A percentile compares a stretch with the other conserved stretches of the same genome.
These are phyloP conservation scores for Ganaspis brasiliensis DNA, from an alignment of 2,888 invertebrate genomes.

Conservation along the genomic window DNA sequence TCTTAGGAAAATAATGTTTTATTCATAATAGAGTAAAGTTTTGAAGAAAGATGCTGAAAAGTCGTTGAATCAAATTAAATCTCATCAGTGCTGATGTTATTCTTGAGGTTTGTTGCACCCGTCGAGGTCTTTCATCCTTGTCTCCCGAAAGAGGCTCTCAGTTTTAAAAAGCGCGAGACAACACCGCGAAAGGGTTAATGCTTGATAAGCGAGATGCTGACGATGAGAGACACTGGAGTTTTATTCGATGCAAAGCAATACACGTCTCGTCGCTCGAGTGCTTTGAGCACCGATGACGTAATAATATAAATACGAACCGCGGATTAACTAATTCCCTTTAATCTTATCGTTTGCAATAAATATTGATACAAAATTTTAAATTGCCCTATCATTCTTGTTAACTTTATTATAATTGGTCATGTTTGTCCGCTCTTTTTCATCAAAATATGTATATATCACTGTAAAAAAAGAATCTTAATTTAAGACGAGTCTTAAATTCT, in stretches of 20 bases:
- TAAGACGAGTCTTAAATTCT: no score
- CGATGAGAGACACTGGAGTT: slow-evolving; percentile 71
- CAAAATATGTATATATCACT: no score
- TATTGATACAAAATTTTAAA: slow-evolving; percentile 77
- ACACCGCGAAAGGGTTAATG: background rate
- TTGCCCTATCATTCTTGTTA: slow-evolving; percentile 70
- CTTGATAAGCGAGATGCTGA: background rate
- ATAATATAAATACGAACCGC: slow-evolving; percentile 74
- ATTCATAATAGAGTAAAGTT: background rate
- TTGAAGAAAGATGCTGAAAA: background rate
- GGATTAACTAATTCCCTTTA: slow-evolving; percentile 74
- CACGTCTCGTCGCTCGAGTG: slow-evolving; percentile 4
- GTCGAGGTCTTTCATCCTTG: background rate
- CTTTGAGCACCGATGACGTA: slow-evolving; percentile 68
- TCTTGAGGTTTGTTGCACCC: slow-evolving; percentile 13
- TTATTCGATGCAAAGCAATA: slow-evolving; percentile 67
- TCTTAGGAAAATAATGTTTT: slow-evolving; percentile 6
- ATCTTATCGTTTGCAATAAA: slow-evolving; percentile 79
- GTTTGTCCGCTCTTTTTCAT: no score
- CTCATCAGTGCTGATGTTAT: background rate
- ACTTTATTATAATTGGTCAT: slow-evolving; percentile 70
- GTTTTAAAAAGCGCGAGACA: background rate
- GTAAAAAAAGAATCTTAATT: no score
- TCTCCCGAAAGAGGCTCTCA: background rate
- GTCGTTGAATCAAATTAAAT: slow-evolving; percentile 1